Base-by-base conservation (phyloP, 2,888 invertebrate species). In the Dorcus parallelipipedus region DNA sequence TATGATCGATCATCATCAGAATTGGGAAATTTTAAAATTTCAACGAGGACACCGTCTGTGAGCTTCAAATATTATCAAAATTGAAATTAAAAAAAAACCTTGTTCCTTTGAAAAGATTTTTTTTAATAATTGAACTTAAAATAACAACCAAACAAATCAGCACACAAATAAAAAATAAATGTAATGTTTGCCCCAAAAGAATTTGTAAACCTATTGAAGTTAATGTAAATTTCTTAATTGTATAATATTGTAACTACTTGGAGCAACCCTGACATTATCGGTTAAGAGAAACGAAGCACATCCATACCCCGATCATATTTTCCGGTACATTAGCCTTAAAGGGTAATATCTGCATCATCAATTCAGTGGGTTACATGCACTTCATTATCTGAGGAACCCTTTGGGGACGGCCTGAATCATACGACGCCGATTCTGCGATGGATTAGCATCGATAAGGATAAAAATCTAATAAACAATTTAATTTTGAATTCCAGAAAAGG, bases 271-370 rank as follows among this genome's bases (percentile, higher is more conserved):
- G 23, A 45, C 20, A 45, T 17, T 45, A 9, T 45, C 23, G 45
- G 45, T 45, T 45, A 53, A 53, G 43, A 53, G 26, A 33, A 45
- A 53, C 43, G 53, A 53, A 43, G 33, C 10, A 6, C 43, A 53
- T 53, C 43, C 26, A 45, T 17, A 38, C 43, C 38, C 45, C 26
- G 14, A 20, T 43, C 53, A 53, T 53, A 53, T 53, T 53, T 53
- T 53, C 42, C 53, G 53, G 45, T 53, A 53, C 53, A 53, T 53
- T 53, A 53, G 53, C 9, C 51, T 51, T 51, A 51, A 51, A 51
- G 51, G 51, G 51, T 51, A 40, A 38, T 20, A 45, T 20, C 39
- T 51, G 40, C 26, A 40, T 38, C 40, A 39, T 51, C 17, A 39
- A 51, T 51, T 51, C 51, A 51, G 51, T 51, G 51, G 20, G 14